Percentiles rank a stretch among this genome's conserved stretches.
Evolutionary conservation across 2,113 vertebrate species (phyloP).

Genomic region (Morphnarchus princeps): DNA sequence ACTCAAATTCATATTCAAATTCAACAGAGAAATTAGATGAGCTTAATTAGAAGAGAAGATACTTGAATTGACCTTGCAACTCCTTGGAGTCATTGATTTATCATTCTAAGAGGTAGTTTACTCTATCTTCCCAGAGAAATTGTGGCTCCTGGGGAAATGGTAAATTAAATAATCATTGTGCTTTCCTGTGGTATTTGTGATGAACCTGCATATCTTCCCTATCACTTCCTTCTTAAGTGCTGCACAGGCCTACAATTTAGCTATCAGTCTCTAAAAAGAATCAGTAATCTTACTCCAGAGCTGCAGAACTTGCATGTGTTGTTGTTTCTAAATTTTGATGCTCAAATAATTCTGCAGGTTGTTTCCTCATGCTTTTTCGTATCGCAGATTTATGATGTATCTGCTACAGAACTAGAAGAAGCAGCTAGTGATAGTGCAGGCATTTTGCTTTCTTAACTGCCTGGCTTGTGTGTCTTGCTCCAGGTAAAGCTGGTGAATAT

Average conservation of each 20-base stretch:
- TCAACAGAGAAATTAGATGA: neutral
- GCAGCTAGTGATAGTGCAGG: no score
- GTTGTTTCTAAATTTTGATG: neutral
- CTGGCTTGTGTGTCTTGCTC: neutral
- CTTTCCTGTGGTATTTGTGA: neutral
- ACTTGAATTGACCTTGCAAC: neutral
- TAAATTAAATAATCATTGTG: neutral
- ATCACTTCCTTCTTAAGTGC: neutral
- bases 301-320: neutral
- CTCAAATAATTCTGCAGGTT: neutral
- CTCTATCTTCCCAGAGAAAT: neutral
- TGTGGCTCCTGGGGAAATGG: neutral
- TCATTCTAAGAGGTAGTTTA: neutral
- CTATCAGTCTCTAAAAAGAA: neutral
- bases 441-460: neutral
- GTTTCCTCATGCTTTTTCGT: neutral
- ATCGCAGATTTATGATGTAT: neutral
- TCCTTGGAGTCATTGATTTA: neutral
- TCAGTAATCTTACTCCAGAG: neutral
- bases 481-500: neutral
- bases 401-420: neutral
- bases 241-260: neutral
- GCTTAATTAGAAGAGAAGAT: neutral
- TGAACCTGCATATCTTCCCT: neutral
- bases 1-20: neutral